Evolutionary conservation across 2,797 vertebrate species (phyloP), one percentile per base, ranked within the genome.

Genomic region (Cryptoprocta ferox): DNA sequence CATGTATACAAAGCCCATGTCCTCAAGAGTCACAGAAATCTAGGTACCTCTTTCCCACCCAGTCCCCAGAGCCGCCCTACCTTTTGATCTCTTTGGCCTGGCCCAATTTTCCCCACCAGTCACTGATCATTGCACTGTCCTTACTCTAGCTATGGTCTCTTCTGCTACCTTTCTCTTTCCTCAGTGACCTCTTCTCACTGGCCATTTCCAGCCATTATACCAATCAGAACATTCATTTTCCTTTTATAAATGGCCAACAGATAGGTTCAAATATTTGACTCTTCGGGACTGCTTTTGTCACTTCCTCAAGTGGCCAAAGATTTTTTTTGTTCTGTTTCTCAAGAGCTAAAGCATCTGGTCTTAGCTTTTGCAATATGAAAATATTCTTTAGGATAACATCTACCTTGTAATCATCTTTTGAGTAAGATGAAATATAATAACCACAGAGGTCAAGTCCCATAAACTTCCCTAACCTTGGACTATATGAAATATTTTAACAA

Each of bases 401-500:
- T 73, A 89, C 37, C 35, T 65, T 68, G 48, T 91, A 83, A 63
- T 94, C 71, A 89, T 84, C 70, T 84, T 88, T 65, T 63, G 45
- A 85, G 28, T 92, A 68, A 71, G 19, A 82, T 66, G 32, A 78
- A 19, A 65, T 70, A 32, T 48, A 88, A 88, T 91, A 75, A 45
- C 26, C 78, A 87, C 56, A 73, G 39, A 84, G 30, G 63, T 53
- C 45, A 82, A 71, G 42, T 48, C 14, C n/a, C n/a, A 66, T 32
- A 84, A 71, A 88, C 32, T 61, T 84, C 53, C 78, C 61, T 48
- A 91, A 71, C 30, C 42, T 61, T 81, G 15, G 45, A 87, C 81
- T 91, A 30, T 61, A 50, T 68, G 37, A 86, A 81, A 81, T 81
- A 70, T 73, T 76, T 82, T 82, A 80, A 94, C 30, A 63, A 94